Evolutionary conservation across 1,140 invertebrate genomes (phyloP).

Genomic region (Trichoplusia ni): DNA sequence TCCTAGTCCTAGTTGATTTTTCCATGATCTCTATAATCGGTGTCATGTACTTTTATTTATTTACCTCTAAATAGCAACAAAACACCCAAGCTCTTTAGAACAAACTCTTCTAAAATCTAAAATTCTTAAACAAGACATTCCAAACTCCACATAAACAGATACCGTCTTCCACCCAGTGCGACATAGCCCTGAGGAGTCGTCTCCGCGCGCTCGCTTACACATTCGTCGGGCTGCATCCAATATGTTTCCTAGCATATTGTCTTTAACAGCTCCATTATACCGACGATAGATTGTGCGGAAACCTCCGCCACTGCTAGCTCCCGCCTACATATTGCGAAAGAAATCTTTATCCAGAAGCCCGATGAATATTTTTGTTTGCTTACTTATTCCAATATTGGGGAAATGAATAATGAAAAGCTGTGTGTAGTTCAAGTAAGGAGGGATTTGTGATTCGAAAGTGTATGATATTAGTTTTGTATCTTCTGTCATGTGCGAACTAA

Average conservation of each 20-base stretch:
- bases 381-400: conserved; percentile 16
- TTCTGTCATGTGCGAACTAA: neutral
- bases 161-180: conserved; percentile 27
- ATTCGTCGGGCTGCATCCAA: conserved; percentile 77
- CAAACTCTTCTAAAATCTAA: no score
- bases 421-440: conserved; percentile 1
- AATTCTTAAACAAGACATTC: no score
- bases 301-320: conserved; percentile 40
- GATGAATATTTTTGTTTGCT: conserved; percentile 66
- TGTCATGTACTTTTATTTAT: no score
- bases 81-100: no score
- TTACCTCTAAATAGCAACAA: no score
- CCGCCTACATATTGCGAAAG: conserved; percentile 38
- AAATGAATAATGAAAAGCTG: conserved; percentile 16
- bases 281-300: conserved; percentile 68
- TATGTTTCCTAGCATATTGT: conserved; percentile 78
- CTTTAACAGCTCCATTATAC: conserved; percentile 80
- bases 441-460: neutral
- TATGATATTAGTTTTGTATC: no score
- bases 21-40: no score
- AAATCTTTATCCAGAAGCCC: conserved; percentile 52
- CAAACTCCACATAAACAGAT: no score
- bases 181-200: conserved; percentile 34
- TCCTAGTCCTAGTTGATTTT: no score
- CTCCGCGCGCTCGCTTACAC: conserved; percentile 75